Base-by-base conservation (phyloP, 2,113 vertebrate species). In the Bubo bubo region DNA sequence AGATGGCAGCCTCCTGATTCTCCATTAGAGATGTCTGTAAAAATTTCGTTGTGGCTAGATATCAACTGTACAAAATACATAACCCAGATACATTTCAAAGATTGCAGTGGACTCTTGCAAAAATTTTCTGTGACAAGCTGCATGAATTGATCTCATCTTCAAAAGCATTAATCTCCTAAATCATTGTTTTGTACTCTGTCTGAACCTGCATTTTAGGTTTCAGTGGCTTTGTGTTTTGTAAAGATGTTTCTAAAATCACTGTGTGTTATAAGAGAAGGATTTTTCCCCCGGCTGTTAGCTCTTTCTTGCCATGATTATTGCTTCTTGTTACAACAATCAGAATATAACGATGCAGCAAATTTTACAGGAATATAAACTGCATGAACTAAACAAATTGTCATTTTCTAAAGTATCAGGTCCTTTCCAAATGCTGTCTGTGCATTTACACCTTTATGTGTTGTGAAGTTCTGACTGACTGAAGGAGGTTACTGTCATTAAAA, bases 141-240 rank as follows among this genome's bases (percentile, higher is more conserved):
- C 37, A 62, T 32, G 23, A 96, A 90, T 37, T 63, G 32, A 79
- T 77, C 55, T 95, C 16, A 15, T 82, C 79, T 89, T 92, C 88
- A 50, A 84, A 85, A 92, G 12, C 8, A 8, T 87, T 88, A 64
- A 90, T 87, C 73, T 62, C 32, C n/a, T 73, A 82, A 79, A 93
- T 79, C 67, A 67, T 56, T 94, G 43, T 53, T 96, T 79, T 86
- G 20, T 90, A n/a, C 58, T 89, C 55, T 87, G 6, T 21, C 58
- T 95, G 84, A 92, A 90, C 66, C 41, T 59, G 45, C 58, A 76
- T 90, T 94, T 89, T 76, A 68, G n/a, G 21, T 93, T 92, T 85
- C 86, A 35, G 30, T 49, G 28, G 66, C 41, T 95, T 81, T 90
- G 58, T 80, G 47, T 82, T 88, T 88, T 86, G 49, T 59, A 91